Conservation (phyloP, 2,888 invertebrate genomes). For the Caenorhabditis sp. region DNA sequence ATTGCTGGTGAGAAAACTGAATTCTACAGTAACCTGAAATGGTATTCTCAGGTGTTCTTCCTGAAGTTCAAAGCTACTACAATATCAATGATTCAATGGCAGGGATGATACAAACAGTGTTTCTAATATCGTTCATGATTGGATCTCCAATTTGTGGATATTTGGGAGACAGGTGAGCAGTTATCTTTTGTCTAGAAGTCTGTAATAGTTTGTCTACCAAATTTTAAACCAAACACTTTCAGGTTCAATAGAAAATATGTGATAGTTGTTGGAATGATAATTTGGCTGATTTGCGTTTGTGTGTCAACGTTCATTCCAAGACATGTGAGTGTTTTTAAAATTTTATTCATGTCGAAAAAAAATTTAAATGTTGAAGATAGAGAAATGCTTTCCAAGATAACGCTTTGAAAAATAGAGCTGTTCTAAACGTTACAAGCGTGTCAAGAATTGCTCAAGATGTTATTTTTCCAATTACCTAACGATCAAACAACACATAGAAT, state of each 20-base stretch:
- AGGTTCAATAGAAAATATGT: conserved; percentile 86
- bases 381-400: no score
- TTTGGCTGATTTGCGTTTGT: conserved; percentile 61
- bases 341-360: neutral
- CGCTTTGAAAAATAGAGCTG: no score
- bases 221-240: no score
- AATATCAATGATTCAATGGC: conserved; percentile 89
- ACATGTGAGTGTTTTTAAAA: conserved; percentile 46
- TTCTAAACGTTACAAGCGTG: no score
- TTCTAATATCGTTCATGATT: conserved; percentile 97
- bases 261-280: conserved; percentile 58
- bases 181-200: no score
- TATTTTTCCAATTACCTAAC: neutral
- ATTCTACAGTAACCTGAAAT: neutral
- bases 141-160: conserved; percentile 98
- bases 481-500: neutral
- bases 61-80: conserved; percentile 89
- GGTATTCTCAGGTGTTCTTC: conserved; percentile 88
- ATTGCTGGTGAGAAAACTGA: conserved; percentile 88
- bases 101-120: conserved; percentile 96
- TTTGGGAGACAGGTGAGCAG: conserved; percentile 90
- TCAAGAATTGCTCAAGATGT: no score
- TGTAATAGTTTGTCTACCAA: no score
- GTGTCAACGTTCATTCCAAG: conserved; percentile 55
- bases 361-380: no score